These are phyloP conservation scores for Eulemur macaco DNA, from an alignment of 2,113 vertebrate species.

Conservation along the genomic window DNA sequence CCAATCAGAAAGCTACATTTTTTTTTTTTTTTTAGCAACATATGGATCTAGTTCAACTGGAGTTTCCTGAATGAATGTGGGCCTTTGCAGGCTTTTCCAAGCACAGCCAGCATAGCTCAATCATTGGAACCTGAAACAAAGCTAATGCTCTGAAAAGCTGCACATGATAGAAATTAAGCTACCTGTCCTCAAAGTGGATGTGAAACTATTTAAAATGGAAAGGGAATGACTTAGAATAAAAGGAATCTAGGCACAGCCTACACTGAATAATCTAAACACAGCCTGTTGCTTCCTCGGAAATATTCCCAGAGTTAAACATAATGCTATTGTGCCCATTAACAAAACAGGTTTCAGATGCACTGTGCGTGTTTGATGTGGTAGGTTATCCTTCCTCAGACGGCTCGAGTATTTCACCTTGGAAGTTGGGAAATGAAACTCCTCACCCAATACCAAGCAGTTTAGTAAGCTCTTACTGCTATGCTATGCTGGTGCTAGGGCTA, in stretches of 20 bases:
- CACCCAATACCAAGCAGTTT: background rate
- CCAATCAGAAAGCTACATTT: conserved; percentile 74
- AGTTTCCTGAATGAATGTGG: conserved; percentile 85
- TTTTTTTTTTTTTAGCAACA: conserved; percentile 76
- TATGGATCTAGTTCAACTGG: conserved; percentile 87
- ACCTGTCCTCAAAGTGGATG: conserved; percentile 86
- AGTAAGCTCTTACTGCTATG: background rate
- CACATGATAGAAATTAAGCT: conserved; percentile 89
- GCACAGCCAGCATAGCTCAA: conserved; percentile 78
- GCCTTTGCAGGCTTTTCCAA: conserved; percentile 77
- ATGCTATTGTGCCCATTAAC: conserved; percentile 11
- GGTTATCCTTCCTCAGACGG: background rate
- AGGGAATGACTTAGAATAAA: conserved; percentile 80
- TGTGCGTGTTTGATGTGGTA: background rate
- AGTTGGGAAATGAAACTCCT: background rate
- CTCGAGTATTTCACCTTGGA: conserved; percentile 47
- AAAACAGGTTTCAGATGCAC: conserved; percentile 43
- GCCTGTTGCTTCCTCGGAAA: conserved; percentile 44
- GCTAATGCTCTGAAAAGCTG: conserved; percentile 82
- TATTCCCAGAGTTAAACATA: conserved; percentile 51
- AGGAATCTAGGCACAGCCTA: conserved; percentile 80
- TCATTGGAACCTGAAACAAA: conserved; percentile 83
- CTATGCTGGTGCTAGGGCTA: background rate
- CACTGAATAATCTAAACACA: conserved; percentile 44
- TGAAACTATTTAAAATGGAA: conserved; percentile 82